Conservation (phyloP, 2,797 vertebrate genomes). For the Hydrophis major region DNA sequence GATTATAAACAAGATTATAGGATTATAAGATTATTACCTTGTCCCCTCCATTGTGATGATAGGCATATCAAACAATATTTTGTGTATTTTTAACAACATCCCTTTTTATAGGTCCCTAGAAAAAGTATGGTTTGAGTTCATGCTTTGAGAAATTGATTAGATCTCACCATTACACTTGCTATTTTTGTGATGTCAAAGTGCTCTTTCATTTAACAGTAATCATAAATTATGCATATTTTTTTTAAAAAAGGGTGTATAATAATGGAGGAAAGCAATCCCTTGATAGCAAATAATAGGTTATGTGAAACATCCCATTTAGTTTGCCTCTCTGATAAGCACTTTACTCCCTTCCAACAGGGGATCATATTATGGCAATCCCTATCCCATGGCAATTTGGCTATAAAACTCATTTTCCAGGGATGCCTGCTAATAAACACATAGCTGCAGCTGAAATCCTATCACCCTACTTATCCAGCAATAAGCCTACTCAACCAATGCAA, state of each 20-base stretch:
- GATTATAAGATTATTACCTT: background rate
- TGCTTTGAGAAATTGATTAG: background rate
- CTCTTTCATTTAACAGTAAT: background rate
- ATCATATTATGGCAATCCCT: background rate
- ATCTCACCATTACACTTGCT: fast-evolving
- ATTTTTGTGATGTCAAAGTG: background rate
- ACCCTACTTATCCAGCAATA: background rate
- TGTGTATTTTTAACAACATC: background rate
- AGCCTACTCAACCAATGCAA: background rate
- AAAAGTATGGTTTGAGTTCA: background rate
- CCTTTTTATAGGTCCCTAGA: background rate
- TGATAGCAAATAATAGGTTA: background rate
- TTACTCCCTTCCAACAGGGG: background rate
- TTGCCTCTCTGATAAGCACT: background rate
- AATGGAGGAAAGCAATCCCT: background rate
- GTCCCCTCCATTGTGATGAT: background rate
- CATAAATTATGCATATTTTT: background rate
- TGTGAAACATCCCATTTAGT: background rate
- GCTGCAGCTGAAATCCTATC: background rate
- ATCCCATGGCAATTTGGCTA: background rate
- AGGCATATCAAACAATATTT: background rate
- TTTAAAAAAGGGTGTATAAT: background rate
- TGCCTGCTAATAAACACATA: background rate
- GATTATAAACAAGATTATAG: background rate
- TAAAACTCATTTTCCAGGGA: background rate